phyloP scores from a whole-genome alignment of 2,888 invertebrate genomes.

The Deilephila elpenor region DNA sequence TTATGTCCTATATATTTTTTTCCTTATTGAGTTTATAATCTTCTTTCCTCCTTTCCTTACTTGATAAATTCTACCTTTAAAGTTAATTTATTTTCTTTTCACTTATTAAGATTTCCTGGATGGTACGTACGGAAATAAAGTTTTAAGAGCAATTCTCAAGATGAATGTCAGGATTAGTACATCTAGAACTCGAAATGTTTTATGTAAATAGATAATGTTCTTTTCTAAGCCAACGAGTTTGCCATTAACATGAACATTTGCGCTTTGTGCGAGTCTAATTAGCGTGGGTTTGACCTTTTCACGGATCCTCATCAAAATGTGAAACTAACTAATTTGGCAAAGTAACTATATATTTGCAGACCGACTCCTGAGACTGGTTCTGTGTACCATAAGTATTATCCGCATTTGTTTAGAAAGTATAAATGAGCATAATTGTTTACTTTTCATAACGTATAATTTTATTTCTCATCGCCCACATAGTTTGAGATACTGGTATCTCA shows the following conservation, averaged over 20 bases:
- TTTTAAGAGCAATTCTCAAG: too few species aligned
- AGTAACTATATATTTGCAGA: too few species aligned
- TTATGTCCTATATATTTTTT: too few species aligned
- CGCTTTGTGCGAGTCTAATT: not conserved
- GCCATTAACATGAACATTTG: not conserved
- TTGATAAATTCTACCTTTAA: too few species aligned
- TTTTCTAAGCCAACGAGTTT: not conserved
- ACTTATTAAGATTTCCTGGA: too few species aligned
- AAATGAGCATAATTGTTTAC: too few species aligned
- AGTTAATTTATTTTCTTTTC: too few species aligned
- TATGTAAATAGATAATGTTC: not conserved
- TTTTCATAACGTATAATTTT: too few species aligned
- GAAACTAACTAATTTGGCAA: not conserved
- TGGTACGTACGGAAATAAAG: too few species aligned
- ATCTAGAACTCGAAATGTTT: not conserved
- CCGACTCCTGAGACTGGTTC: not conserved
- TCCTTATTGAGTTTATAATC: too few species aligned
- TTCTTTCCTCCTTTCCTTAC: too few species aligned
- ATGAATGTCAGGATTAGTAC: too few species aligned
- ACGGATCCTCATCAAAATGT: not conserved
- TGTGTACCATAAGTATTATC: not conserved
- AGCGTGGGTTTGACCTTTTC: not conserved
- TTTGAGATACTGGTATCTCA: not conserved
- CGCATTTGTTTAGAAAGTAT: not conserved
- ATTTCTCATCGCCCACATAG: not conserved